phyloP scores from a whole-genome alignment of 1,140 invertebrate species.

The Drosophila sucinea region DNA sequence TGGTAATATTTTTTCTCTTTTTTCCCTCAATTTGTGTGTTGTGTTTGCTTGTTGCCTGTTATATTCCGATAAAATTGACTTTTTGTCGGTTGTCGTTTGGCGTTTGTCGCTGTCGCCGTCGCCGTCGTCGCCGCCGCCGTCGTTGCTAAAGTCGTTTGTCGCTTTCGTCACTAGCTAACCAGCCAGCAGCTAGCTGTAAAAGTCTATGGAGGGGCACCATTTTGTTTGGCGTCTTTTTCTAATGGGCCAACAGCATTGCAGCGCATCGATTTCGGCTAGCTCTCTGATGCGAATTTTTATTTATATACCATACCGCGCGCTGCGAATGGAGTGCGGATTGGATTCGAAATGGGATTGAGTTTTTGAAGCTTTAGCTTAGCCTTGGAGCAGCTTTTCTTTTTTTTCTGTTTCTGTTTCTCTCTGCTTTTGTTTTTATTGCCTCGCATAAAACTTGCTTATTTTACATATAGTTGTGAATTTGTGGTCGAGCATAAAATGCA shows the following conservation, averaged over 20 bases:
- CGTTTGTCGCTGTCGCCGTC: conserved; percentile 21
- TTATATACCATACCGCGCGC: not conserved
- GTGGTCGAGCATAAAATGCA: conserved; percentile 10
- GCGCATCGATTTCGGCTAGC: conserved; percentile 54
- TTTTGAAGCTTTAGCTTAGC: conserved; percentile 20
- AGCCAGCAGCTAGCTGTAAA: not conserved
- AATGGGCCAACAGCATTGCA: conserved; percentile 74
- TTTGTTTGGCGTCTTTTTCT: conserved; percentile 80
- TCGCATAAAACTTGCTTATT: conserved; percentile 4
- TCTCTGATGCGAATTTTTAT: conserved; percentile 10
- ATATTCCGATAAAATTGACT: conserved; percentile 81
- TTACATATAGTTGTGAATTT: conserved; percentile 11
- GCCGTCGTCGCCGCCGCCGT: conserved; percentile 8
- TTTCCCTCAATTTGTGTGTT: conserved; percentile 9
- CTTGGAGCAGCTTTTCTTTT: conserved; percentile 22
- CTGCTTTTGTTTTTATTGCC: conserved; percentile 17
- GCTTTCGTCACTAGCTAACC: conserved; percentile 43
- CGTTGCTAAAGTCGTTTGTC: conserved; percentile 25
- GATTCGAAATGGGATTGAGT: not conserved
- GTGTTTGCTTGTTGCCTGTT: conserved; percentile 70
- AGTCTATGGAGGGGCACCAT: conserved; percentile 53
- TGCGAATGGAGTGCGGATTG: conserved; percentile 2
- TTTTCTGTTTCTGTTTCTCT: not conserved
- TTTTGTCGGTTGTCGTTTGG: conserved; percentile 63
- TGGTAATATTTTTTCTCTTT: not conserved